These are phyloP conservation scores for Sweltsa coloradensis DNA, from an alignment of 1,140 invertebrate genomes.

Conservation along the genomic window DNA sequence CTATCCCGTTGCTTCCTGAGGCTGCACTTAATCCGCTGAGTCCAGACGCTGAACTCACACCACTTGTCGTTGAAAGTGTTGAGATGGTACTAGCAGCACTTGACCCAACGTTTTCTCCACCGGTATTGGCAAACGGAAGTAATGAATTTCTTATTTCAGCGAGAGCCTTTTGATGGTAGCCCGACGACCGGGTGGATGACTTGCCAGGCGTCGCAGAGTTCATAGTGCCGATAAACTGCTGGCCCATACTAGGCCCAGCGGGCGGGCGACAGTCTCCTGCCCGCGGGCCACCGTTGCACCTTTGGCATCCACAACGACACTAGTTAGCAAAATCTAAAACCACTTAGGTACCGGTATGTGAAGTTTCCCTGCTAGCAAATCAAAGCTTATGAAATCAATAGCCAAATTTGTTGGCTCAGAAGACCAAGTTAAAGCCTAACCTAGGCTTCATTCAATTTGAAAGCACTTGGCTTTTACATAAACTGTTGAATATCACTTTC, in stretches of 20 bases:
- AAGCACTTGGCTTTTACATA: not conserved
- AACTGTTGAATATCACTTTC: not conserved
- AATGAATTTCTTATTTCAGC: slow-evolving; percentile 77
- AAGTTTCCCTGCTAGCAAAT: not conserved
- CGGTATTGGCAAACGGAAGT: slow-evolving; percentile 68
- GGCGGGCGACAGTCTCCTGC: slow-evolving; percentile 21
- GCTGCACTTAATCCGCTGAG: slow-evolving; percentile 42
- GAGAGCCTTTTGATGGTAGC: slow-evolving; percentile 78
- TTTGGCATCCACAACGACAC: slow-evolving; percentile 8
- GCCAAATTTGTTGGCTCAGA: not conserved
- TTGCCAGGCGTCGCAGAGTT: slow-evolving; percentile 50
- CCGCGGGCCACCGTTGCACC: slow-evolving; percentile 14
- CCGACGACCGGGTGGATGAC: slow-evolving; percentile 59
- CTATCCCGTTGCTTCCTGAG: slow-evolving; percentile 35
- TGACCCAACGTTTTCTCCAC: slow-evolving; percentile 46
- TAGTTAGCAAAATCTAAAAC: slow-evolving; percentile 1
- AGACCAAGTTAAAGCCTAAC: not conserved
- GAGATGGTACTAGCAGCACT: slow-evolving; percentile 64
- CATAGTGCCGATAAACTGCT: slow-evolving; percentile 42
- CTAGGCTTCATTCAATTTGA: not conserved
- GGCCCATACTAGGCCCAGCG: slow-evolving; percentile 48
- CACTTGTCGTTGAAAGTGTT: slow-evolving; percentile 49
- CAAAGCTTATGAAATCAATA: not conserved
- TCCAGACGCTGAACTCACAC: slow-evolving; percentile 48
- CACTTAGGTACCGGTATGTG: slow-evolving; percentile 2